Base-by-base conservation (phyloP, 1,140 invertebrate genomes). In the Drosophila nigrodunni region DNA sequence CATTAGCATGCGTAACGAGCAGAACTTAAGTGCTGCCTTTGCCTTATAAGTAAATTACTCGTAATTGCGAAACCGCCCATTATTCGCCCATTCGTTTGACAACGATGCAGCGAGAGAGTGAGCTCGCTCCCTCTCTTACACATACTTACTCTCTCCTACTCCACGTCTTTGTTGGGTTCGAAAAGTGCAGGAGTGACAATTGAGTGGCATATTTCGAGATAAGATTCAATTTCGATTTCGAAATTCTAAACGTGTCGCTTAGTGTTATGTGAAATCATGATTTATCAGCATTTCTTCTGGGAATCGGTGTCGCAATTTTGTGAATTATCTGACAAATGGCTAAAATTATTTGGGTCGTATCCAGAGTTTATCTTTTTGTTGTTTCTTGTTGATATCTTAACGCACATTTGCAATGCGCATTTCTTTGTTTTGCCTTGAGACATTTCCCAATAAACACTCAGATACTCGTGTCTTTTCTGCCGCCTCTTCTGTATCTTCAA, bases 201-300 rank as follows among this genome's bases (percentile, higher is more conserved):
- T 30, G 25, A 64, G 7, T 34, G 18, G 34, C 35, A 25, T 60
- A 39, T 47, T 41, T 57, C 10, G 50, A 71, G 73, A 75, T 80
- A 86, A 80, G 82, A 81, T 78, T 80, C 78, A 73, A 37, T 76
- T 74, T 78, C 78, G 77, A 37, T 76, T 74, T 78, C 46, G 52
- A 71, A 65, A 57, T 55, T 58, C 55, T 58, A 58, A 78, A 44
- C 47, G 46, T 50, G 25, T 30, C 25, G 25, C 25, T 30, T 30
- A 43, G 62, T 67, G 39, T 44, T 69, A 30, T 73, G 69, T 49
- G 52, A 10, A 47, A 21, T 60, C 18, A 65, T 70, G 66, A 87
- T 74, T 81, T 78, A 74, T 86, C 71, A 69, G 46, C 71, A 87
- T 25, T 87, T 79, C 34, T 87, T 79, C 75, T 30, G 9, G 6